Evolutionary conservation across 2,888 invertebrate species (phyloP), one percentile per base, ranked within the genome.

Genomic region (Temnothorax rugatulus): DNA sequence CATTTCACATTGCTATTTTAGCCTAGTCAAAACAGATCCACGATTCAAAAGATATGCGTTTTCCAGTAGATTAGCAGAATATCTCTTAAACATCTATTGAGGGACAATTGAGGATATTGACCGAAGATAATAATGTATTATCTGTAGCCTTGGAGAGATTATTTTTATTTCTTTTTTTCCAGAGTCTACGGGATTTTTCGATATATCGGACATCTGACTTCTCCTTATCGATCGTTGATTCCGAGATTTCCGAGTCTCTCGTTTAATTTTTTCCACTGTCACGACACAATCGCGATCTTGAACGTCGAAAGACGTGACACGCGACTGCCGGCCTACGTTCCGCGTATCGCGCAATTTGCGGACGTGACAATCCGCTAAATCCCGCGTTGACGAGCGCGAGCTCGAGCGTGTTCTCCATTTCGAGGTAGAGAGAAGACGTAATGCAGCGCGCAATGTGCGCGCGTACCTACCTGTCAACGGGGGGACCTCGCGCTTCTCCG

Each of bases 281-380:
- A 75, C 52, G 38, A 15, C 21, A 61, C 47, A 13, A 61, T 61
- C n/a, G 9, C 13, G 9, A 61, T 50, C 47, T 25, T 4, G 15
- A 75, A n/a, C 13, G 61, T 47, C n/a, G 18, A 63, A 34, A 21
- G 50, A 21, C 63, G 13, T 25, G 64, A 68, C 47, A 29, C 61
- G 47, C 25, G 47, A 50, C 38, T 63, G 47, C n/a, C 18, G 29
- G 5, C 15, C 41, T 44, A 21, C 61, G 29, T 52, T 11, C 13
- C 29, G 59, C 59, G 47, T 21, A 25, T 41, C 21, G 13, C 41
- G 34, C 34, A 69, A 61, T 71, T 79, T 57, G 21, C 69, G 57
- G 57, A 69, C 69, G 66, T 77, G 77, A 77, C 66, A 44, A 76
- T 64, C 50, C 75, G 34, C 47, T 75, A 21, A 63, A 34, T 50